Percentiles rank a stretch among this genome's conserved stretches.
Conservation (phyloP, 2,113 vertebrate species). For the Rhinolophus ferrumequinum region DNA sequence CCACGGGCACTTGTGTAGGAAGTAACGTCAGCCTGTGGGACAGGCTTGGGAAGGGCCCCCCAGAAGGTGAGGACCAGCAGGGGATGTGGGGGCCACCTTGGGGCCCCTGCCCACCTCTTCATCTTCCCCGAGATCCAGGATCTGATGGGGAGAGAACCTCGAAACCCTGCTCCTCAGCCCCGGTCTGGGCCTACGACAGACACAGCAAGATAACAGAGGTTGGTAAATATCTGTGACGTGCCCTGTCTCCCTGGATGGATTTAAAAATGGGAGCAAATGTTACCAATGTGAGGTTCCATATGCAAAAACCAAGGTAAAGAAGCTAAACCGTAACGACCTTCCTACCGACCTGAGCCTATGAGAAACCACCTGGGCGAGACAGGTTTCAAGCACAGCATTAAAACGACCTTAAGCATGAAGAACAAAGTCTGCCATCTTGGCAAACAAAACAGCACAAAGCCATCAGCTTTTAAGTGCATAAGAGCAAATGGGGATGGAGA, state of each 20-base stretch:
- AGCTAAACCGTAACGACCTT: background rate
- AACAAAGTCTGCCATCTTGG: constrained; percentile 52
- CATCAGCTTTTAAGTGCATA: background rate
- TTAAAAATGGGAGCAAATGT: constrained; percentile 50
- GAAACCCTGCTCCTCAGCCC: too few relatives aligned
- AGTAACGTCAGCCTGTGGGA: too few relatives aligned
- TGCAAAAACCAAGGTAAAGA: constrained; percentile 35
- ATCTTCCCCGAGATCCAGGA: background rate
- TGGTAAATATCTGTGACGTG: constrained; percentile 29
- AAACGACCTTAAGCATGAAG: background rate
- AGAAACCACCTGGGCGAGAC: background rate
- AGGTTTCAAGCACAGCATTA: constrained; percentile 31
- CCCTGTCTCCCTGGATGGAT: background rate
- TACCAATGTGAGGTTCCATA: constrained; percentile 20
- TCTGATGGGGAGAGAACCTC: background rate
- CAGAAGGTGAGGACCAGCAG: background rate
- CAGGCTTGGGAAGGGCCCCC: background rate
- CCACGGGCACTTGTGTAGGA: accelerated
- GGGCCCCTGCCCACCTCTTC: background rate
- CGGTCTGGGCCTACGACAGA: accelerated
- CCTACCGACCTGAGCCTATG: background rate
- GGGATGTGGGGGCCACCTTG: background rate
- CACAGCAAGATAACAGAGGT: background rate
- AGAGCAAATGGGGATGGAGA: background rate
- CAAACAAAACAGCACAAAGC: constrained; percentile 20